Evolutionary conservation across 2,888 invertebrate genomes (phyloP).

Genomic region (Smittia sp.): DNA sequence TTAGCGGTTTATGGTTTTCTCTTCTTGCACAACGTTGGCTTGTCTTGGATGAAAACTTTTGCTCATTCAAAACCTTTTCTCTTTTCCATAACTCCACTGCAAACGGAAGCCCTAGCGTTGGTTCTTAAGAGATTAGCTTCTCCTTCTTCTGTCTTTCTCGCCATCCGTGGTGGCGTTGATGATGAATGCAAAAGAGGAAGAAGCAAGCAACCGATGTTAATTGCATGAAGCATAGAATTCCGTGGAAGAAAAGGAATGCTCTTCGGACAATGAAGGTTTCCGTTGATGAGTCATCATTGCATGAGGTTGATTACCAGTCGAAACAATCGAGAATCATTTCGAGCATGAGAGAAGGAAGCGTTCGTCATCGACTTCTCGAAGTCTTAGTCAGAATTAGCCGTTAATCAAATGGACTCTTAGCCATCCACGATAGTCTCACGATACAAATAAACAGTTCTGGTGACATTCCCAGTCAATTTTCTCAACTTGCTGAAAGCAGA

Average conservation of each 20-base stretch:
- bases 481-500: background rate
- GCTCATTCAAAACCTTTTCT: background rate
- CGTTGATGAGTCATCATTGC: conserved; percentile 3
- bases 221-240: conserved; percentile 4
- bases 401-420: too few relatives aligned
- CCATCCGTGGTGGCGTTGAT: background rate
- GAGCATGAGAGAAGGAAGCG: too few relatives aligned
- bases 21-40: background rate
- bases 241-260: background rate
- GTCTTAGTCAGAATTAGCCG: too few relatives aligned
- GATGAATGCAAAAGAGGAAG: background rate
- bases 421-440: too few relatives aligned
- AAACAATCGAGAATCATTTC: too few relatives aligned
- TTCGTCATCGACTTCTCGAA: too few relatives aligned
- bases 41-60: too few relatives aligned
- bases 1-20: conserved; percentile 32
- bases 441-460: too few relatives aligned
- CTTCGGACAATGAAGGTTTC: conserved; percentile 4
- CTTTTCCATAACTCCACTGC: background rate
- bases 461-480: background rate
- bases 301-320: too few relatives aligned
- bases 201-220: background rate
- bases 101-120: background rate
- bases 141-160: background rate
- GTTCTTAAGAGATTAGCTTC: background rate